Evolutionary conservation across 2,113 vertebrate species (phyloP), one percentile per base, ranked within the genome.

Genomic region (Atractosteus spatula): DNA sequence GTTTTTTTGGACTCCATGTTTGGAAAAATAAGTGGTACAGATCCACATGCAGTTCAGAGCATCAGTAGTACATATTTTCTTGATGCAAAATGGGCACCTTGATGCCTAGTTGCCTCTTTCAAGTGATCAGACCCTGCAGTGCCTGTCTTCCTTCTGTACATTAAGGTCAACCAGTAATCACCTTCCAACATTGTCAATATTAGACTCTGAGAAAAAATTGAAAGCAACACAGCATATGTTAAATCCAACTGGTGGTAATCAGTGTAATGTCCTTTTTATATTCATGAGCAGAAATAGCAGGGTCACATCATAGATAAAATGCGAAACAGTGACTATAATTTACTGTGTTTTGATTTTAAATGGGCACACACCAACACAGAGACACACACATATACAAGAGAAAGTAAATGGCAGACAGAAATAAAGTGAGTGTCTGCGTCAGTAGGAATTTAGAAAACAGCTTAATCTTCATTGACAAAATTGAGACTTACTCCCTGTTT

Each of bases 271-370:
- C 61, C 73, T 64, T 51, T 74, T 62, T 69, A 74, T 70, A 70
- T 74, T 74, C 73, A 70, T 74, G 72, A 68, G 29, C 11, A 74
- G 61, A 69, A 74, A 70, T 69, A 13, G 56, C 54, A 44, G 13
- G 68, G 51, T 41, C 41, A 73, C 55, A 29, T 51, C 41, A 73
- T 73, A 73, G 69, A 74, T 74, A 61, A 74, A 67, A 66, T 55
- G 8, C 3, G 13, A 62, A 10, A 17, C 29, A 41, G 8, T 45
- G 47, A 62, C 56, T 62, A 43, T 68, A 16, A 61, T 55, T 62
- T 74, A 57, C 17, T 17, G 14, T 17, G 41, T 64, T 64, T 64
- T 64, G 3, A n/a, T 63, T 64, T 68, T 63, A 59, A 69, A 74
- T n/a, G 42, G 62, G 17, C 43, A 14, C 62, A 41, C 47, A 51